Conservation (phyloP, 2,888 invertebrate genomes). For the Cryptocheilus praepositus region DNA sequence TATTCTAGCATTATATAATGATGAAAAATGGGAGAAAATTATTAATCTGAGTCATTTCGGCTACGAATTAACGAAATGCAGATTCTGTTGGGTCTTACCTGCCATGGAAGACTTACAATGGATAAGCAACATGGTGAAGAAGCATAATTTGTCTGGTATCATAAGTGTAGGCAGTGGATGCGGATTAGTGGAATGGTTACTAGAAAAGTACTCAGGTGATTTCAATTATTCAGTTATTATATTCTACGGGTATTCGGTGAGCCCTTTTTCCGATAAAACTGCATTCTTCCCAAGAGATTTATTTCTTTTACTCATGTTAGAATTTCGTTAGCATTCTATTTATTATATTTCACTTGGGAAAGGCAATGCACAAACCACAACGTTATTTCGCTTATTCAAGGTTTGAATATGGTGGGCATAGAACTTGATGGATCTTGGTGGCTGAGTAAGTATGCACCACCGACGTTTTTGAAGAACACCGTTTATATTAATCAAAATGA, state of each 20-base stretch:
- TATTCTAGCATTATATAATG: conserved; percentile 51
- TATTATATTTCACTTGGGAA: too few relatives aligned
- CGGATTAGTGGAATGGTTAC: conserved; percentile 89
- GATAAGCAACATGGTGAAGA: conserved; percentile 75
- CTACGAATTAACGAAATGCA: conserved; percentile 75
- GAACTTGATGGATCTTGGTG: conserved; percentile 90
- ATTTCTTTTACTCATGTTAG: background rate
- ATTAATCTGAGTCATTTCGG: conserved; percentile 62
- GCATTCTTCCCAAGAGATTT: too few relatives aligned
- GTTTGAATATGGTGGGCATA: conserved; percentile 80
- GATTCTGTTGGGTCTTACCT: conserved; percentile 86
- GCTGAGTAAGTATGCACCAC: conserved; percentile 85
- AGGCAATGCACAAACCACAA: too few relatives aligned
- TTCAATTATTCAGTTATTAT: conserved; percentile 4
- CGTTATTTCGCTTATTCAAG: conserved; percentile 71
- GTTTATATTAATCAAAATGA: conserved; percentile 67
- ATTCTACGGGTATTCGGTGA: too few relatives aligned
- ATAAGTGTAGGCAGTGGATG: conserved; percentile 88
- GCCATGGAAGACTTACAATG: conserved; percentile 80
- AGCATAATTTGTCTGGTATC: conserved; percentile 76
- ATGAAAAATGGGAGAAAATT: conserved; percentile 74
- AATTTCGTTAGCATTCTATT: background rate
- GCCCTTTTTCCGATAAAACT: too few relatives aligned
- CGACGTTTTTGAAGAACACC: conserved; percentile 77
- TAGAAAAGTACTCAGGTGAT: conserved; percentile 79